These are phyloP conservation scores for Aurelia sp. DNA, from an alignment of 30 jellyfish, hydroid and myxozoan genomes.

Conservation along the genomic window DNA sequence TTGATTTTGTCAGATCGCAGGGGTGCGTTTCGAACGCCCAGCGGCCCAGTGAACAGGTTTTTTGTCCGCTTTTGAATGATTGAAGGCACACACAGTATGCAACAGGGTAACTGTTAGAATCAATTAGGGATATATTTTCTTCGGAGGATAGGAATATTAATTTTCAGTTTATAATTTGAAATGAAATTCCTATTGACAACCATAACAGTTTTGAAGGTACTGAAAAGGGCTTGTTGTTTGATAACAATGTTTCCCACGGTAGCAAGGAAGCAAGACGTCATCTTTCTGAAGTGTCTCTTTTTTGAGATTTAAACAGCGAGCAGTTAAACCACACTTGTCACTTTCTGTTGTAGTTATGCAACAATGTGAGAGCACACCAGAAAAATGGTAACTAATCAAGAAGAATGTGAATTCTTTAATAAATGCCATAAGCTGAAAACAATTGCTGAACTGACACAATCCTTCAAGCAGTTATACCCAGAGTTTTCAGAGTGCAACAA, in stretches of 20 bases:
- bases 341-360: not conserved
- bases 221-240: constrained; percentile 16
- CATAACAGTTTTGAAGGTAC: constrained; percentile 1
- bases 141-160: too few species aligned
- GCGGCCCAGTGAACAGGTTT: too few species aligned
- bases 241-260: not conserved
- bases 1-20: too few species aligned
- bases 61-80: too few species aligned
- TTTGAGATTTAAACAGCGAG: constrained; percentile 8
- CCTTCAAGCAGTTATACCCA: constrained; percentile 20
- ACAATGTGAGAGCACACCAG: constrained; percentile 9
- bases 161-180: too few species aligned
- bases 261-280: constrained; percentile 1
- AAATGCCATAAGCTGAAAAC: too few species aligned
- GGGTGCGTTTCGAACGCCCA: too few species aligned
- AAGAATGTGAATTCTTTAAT: constrained; percentile 5
- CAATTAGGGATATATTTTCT: too few species aligned
- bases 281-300: not conserved
- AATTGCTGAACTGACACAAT: constrained; percentile 6
- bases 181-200: not conserved
- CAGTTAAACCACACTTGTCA: constrained; percentile 4
- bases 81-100: too few species aligned
- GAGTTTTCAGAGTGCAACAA: constrained; percentile 10
- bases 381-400: constrained; percentile 7
- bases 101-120: too few species aligned